Evolutionary conservation across 2,113 vertebrate species (phyloP).

Genomic region (Carlito syrichta): DNA sequence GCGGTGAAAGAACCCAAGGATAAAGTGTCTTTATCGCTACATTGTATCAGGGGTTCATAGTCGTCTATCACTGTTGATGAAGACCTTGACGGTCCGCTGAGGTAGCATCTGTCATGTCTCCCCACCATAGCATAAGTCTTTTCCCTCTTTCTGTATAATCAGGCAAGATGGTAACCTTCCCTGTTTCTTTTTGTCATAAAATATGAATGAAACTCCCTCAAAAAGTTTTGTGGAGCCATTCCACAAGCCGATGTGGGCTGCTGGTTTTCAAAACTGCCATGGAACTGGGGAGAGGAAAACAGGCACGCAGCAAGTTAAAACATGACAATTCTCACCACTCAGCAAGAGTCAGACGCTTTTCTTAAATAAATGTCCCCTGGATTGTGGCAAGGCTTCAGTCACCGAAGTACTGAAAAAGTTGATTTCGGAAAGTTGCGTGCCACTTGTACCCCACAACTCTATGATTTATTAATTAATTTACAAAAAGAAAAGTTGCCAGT

Average conservation of each 20-base stretch:
- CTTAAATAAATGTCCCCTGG: background rate
- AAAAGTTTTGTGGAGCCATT: background rate
- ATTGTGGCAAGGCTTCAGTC: background rate
- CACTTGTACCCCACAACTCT: no score
- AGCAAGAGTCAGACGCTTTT: background rate
- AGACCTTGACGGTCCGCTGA: background rate
- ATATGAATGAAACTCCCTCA: background rate
- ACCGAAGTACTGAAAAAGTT: background rate
- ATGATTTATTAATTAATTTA: no score
- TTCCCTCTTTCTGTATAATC: background rate
- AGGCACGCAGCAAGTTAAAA: background rate
- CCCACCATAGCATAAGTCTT: fast-evolving
- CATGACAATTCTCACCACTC: background rate
- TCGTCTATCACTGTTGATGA: fast-evolving
- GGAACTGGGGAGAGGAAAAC: background rate
- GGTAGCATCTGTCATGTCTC: fast-evolving
- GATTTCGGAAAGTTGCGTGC: background rate
- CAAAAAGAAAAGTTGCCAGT: background rate
- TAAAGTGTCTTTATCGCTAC: background rate
- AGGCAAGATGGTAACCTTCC: no score
- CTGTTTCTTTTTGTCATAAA: background rate
- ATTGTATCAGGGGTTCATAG: background rate
- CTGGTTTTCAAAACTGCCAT: background rate
- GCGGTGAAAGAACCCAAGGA: background rate
- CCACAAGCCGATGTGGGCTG: background rate